Percentiles rank a stretch among this genome's conserved stretches.
Conservation (phyloP, 1,140 invertebrate genomes). For the Pararge aegeria region DNA sequence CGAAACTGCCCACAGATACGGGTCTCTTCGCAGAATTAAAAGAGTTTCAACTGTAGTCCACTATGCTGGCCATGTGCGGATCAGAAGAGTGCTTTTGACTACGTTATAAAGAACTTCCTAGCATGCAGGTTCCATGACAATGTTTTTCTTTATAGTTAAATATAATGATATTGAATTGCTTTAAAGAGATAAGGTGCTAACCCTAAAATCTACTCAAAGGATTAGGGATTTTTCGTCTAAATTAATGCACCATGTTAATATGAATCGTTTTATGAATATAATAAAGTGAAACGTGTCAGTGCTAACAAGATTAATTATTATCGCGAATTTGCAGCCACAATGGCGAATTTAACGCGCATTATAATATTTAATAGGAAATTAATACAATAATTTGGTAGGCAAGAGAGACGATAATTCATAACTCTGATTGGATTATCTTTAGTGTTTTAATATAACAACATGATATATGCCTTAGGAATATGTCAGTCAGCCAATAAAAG, state of each 20-base stretch:
- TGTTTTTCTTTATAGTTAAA: too few relatives aligned
- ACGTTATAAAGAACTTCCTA: too few relatives aligned
- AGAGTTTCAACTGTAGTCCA: too few relatives aligned
- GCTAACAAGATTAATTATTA: constrained; percentile 13
- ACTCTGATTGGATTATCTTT: background rate
- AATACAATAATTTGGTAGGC: background rate
- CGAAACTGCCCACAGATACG: too few relatives aligned
- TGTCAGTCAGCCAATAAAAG: too few relatives aligned
- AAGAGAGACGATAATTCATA: background rate
- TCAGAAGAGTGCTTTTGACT: too few relatives aligned
- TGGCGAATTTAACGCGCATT: constrained; percentile 1
- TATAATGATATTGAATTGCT: too few relatives aligned
- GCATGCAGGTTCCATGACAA: too few relatives aligned
- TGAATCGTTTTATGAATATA: constrained; percentile 21
- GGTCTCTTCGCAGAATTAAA: too few relatives aligned
- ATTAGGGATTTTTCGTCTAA: constrained; percentile 9
- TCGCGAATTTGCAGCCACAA: background rate
- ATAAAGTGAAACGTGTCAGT: constrained; percentile 20
- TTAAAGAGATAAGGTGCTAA: too few relatives aligned
- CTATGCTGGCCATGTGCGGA: too few relatives aligned
- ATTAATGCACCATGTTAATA: constrained; percentile 24
- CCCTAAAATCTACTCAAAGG: background rate
- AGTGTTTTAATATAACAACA: background rate
- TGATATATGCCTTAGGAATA: too few relatives aligned
- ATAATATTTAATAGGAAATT: background rate